Conservation (phyloP, 2,113 vertebrate genomes). For the Gallinago media region DNA sequence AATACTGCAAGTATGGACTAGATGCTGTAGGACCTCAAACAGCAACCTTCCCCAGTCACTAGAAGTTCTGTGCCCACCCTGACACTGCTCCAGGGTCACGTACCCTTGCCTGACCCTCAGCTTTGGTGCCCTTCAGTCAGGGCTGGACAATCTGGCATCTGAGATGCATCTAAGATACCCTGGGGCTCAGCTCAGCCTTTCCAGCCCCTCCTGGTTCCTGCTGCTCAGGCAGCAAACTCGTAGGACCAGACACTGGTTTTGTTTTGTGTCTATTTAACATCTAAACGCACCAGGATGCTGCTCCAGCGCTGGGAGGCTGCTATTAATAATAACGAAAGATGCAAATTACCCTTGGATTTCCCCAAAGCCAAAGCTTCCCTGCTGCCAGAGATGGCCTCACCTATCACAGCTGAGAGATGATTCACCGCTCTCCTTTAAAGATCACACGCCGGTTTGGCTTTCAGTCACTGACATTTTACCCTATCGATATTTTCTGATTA, state of each 20-base stretch:
- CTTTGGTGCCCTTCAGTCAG: neutral
- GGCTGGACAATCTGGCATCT: neutral
- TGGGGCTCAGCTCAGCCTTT: neutral
- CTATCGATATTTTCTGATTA: neutral
- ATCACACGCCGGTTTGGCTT: neutral
- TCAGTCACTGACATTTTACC: neutral
- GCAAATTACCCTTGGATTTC: neutral
- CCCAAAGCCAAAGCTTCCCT: neutral
- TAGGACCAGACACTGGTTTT: fast-evolving
- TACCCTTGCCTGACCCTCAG: neutral
- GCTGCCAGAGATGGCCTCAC: neutral
- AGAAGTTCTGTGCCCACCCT: neutral
- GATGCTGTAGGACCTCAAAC: neutral
- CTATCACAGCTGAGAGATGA: neutral
- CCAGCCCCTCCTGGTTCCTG: neutral
- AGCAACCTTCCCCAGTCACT: neutral
- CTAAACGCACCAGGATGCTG: neutral
- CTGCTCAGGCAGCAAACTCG: fast-evolving
- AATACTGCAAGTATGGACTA: fast-evolving
- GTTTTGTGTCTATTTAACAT: neutral
- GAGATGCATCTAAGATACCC: fast-evolving
- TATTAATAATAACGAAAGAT: neutral
- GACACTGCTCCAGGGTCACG: fast-evolving
- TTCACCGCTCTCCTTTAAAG: neutral
- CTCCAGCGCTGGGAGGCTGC: neutral